Evolutionary conservation across 2,113 vertebrate genomes (phyloP).

Genomic region (Rattus rattus): DNA sequence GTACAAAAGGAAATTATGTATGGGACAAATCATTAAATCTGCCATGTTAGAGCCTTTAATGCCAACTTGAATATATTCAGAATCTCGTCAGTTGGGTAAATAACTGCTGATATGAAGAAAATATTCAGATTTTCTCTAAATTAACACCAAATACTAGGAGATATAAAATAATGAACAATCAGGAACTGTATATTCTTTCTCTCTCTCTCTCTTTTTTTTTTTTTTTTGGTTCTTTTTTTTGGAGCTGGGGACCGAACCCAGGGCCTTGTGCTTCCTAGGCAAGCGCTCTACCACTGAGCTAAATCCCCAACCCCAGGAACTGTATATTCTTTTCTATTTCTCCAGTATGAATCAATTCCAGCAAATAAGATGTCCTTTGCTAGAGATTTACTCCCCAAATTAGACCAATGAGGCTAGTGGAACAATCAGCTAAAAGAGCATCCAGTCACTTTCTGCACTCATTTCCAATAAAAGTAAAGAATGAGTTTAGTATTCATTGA

Average conservation of each 20-base stretch:
- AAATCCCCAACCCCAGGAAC: no score
- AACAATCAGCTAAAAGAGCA: slow-evolving; percentile 6
- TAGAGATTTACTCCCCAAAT: neutral
- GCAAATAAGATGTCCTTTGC: neutral
- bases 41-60: neutral
- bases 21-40: neutral
- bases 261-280: no score
- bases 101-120: neutral
- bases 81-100: neutral
- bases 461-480: slow-evolving; percentile 48
- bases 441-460: neutral
- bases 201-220: no score
- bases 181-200: neutral
- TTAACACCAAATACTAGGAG: neutral
- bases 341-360: neutral
- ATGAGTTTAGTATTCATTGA: slow-evolving; percentile 37
- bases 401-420: neutral
- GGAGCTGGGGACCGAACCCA: no score
- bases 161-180: neutral
- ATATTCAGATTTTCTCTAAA: neutral
- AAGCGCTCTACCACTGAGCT: no score
- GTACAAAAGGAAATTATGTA: neutral
- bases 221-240: no score
- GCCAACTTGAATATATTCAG: neutral
- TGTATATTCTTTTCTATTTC: neutral